These are phyloP conservation scores for Sciurus vulgaris DNA, from an alignment of 2,797 vertebrate genomes.

Conservation along the genomic window DNA sequence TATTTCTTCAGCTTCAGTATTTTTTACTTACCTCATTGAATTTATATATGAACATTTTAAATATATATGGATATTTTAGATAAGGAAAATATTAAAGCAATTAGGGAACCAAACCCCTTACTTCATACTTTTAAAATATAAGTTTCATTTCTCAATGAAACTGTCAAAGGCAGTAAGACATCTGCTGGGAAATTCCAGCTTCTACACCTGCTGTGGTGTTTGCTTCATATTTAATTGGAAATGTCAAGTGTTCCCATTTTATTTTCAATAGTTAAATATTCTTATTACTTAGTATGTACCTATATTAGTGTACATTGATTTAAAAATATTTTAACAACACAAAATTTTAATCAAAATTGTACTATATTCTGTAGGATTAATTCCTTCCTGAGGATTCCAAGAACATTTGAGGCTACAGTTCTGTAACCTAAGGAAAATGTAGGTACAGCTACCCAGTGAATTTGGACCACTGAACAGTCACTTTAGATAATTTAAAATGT, in stretches of 20 bases:
- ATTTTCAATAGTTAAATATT: slow-evolving; percentile 37
- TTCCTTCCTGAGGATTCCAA: slow-evolving; percentile 37
- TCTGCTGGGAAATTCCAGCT: neutral
- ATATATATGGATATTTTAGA: neutral
- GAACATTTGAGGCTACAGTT: neutral
- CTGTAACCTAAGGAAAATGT: slow-evolving; percentile 10
- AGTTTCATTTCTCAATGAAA: neutral
- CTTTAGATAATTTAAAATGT: slow-evolving; percentile 53
- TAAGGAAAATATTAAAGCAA: slow-evolving; percentile 36
- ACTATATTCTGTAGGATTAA: slow-evolving; percentile 19
- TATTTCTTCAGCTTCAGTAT: slow-evolving; percentile 5
- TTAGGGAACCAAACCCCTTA: neutral
- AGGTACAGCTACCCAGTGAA: neutral
- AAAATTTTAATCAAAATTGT: slow-evolving; percentile 17
- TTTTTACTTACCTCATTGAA: slow-evolving; percentile 1
- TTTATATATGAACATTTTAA: neutral
- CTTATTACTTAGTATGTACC: slow-evolving; percentile 14
- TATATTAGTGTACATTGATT: slow-evolving; percentile 26
- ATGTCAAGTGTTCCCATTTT: neutral
- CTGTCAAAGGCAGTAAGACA: neutral
- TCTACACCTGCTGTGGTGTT: neutral
- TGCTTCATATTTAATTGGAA: slow-evolving; percentile 15
- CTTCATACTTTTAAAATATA: neutral
- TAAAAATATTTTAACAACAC: slow-evolving; percentile 50
- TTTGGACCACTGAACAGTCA: neutral